phyloP scores from a whole-genome alignment of 53 echinoderm and acorn worm genomes.

The Apostichopus leukothele region DNA sequence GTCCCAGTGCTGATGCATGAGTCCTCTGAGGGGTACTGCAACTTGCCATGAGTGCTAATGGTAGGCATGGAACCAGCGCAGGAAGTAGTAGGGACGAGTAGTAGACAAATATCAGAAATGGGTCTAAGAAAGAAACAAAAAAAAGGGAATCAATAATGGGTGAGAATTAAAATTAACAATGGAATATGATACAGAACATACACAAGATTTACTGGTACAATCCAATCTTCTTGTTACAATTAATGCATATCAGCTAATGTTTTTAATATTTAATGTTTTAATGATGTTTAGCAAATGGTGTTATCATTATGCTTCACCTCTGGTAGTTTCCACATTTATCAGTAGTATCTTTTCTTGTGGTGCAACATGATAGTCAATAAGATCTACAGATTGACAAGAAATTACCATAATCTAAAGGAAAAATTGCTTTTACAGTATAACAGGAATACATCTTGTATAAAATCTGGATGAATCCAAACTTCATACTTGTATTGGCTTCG shows the following conservation, averaged over 20 bases:
- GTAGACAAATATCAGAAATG: conserved; percentile 3
- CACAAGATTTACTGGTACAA: no score
- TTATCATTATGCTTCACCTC: no score
- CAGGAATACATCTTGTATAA: not conserved
- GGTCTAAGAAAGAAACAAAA: conserved; percentile 7
- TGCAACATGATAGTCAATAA: not conserved
- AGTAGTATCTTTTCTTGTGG: not conserved
- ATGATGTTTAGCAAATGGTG: no score
- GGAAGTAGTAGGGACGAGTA: not conserved
- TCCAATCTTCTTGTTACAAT: no score
- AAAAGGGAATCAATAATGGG: not conserved
- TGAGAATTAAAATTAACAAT: no score
- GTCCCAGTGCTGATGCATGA: not conserved
- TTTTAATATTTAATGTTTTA: no score
- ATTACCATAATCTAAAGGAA: no score
- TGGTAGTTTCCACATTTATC: not conserved
- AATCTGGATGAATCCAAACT: not conserved
- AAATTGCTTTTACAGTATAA: not conserved
- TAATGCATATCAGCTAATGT: no score
- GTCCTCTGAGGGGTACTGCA: conserved; percentile 6
- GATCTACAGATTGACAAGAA: not conserved
- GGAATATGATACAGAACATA: no score
- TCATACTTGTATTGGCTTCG: not conserved
- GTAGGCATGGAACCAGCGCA: not conserved
- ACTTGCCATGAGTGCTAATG: not conserved